Conservation (phyloP, 2,797 vertebrate genomes). For the Sebastes minor region DNA sequence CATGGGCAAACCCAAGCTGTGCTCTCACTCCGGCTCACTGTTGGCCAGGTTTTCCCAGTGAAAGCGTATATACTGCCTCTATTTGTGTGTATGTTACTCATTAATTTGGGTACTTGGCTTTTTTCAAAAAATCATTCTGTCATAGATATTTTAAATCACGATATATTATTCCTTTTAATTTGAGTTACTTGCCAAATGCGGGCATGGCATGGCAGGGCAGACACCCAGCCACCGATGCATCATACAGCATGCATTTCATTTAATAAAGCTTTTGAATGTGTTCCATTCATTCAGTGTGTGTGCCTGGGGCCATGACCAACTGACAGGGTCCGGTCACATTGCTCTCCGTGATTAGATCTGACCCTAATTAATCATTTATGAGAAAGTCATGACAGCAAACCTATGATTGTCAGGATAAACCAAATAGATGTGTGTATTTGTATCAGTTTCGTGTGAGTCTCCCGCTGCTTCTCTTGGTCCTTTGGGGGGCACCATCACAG, state of each 20-base stretch:
- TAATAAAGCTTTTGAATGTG: conserved; percentile 34
- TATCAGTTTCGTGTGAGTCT: neutral
- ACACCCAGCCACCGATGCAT: conserved; percentile 32
- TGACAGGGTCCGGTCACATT: conserved; percentile 29
- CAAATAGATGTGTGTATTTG: conserved; percentile 9
- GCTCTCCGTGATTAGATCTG: conserved; percentile 39
- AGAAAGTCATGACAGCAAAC: neutral
- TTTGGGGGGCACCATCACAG: conserved; percentile 53
- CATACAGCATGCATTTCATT: conserved; percentile 25
- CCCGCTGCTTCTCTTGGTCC: conserved; percentile 17
- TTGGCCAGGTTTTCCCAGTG: conserved; percentile 4
- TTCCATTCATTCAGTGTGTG: conserved; percentile 13
- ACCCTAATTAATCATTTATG: conserved; percentile 35
- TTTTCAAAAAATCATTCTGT: conserved; percentile 17
- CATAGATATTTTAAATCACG: conserved; percentile 11
- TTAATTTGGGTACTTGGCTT: conserved; percentile 3
- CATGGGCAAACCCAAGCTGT: conserved; percentile 40
- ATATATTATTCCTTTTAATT: conserved; percentile 22
- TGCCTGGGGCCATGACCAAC: conserved; percentile 17
- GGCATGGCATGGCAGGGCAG: neutral
- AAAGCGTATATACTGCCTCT: neutral
- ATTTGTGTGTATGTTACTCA: neutral
- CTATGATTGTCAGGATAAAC: conserved; percentile 21
- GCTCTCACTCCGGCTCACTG: conserved; percentile 19
- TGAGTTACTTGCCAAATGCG: conserved; percentile 5